Base-by-base conservation (phyloP, 2,888 invertebrate species). In the Lithophane socia region DNA sequence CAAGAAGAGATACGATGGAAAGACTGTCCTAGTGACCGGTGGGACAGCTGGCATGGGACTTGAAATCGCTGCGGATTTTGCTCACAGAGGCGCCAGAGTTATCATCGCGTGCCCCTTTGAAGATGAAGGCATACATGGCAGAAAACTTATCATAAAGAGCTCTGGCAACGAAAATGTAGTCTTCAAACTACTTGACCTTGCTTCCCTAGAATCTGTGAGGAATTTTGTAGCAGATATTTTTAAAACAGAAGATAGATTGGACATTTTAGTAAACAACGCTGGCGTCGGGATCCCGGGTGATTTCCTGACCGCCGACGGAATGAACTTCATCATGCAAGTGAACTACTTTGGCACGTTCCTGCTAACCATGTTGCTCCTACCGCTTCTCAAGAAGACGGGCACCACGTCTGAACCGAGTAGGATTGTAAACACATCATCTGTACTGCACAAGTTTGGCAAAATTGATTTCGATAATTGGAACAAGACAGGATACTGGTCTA, bases 321-420 rank as follows among this genome's bases (percentile, higher is more conserved):
- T 99, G 82, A 99, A 99, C 92, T 95, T 98, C 83, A 98, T 98
- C 16, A 98, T 99, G 98, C 99, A 98, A 69, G 99, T 99, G 4
- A 99, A 99, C 93, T 98, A 99, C 90, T 99, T 98, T 92, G 99
- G 99, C 0, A 98, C 99, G 16, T 99, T 99, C 93, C 96, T 99
- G 52, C 96, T 99, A 70, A 99, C 99, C 0, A 98, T 99, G 92
- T 97, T 99, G 54, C 97, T 99, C 58, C 97, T 99, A 86, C 98
- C 98, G 94, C 95, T 98, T 82, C 91, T 99, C 83, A 98, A 97
- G 92, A 97, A 97, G 90, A 91, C 94, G 12, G 96, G 95, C 3
- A 88, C 77, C 0, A 75, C 87, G 7, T 97, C 97, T 18, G 97
- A 97, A 21, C 98, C 98, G 9, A 97, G 98, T 77, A 97, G 99